phyloP scores from a whole-genome alignment of 2,888 invertebrate genomes.

The Crossocerus cetratus region DNA sequence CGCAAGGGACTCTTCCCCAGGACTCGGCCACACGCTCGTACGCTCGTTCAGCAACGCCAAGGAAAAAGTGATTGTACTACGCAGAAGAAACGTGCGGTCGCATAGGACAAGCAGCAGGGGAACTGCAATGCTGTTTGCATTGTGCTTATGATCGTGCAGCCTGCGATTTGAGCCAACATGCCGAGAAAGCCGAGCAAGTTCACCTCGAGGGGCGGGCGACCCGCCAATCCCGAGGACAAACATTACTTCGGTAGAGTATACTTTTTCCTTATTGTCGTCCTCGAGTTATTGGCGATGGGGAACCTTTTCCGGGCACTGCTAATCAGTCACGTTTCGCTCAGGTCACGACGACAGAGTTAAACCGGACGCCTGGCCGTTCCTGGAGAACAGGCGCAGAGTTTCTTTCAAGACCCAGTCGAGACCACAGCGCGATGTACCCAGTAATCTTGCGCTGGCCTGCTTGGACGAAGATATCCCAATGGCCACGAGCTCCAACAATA shows the following conservation, averaged over 20 bases:
- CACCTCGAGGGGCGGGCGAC: conserved; percentile 49
- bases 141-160: conserved; percentile 18
- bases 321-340: conserved; percentile 23
- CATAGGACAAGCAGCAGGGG: conserved; percentile 14
- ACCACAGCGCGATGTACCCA: conserved; percentile 37
- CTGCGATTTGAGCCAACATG: conserved; percentile 52
- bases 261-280: background rate
- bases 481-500: conserved; percentile 62
- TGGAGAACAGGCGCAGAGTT: conserved; percentile 61
- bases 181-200: conserved; percentile 63
- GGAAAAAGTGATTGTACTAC: background rate
- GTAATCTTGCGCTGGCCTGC: conserved; percentile 45
- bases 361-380: conserved; percentile 29
- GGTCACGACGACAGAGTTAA: conserved; percentile 67
- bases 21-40: too few relatives aligned
- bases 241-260: conserved; percentile 62
- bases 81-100: background rate
- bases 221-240: conserved; percentile 49
- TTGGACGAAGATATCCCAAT: conserved; percentile 69
- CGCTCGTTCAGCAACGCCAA: background rate
- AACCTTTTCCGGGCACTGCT: background rate
- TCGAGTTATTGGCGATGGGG: background rate
- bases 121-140: conserved; percentile 13
- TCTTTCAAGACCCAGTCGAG: conserved; percentile 66
- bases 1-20: too few relatives aligned